Evolutionary conservation across 2,797 vertebrate genomes (phyloP).

Genomic region (Coregonus sp.): DNA sequence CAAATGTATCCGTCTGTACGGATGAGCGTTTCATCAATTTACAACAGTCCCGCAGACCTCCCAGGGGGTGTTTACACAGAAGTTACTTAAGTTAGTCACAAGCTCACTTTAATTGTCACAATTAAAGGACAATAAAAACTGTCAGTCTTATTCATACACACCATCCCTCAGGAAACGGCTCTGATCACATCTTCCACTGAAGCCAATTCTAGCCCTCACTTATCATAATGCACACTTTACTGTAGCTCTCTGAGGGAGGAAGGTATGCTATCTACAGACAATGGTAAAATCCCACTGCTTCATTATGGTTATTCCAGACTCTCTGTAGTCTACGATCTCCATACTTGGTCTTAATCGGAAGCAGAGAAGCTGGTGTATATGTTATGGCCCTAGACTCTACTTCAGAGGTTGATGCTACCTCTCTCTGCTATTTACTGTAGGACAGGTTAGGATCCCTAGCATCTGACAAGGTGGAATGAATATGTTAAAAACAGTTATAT

Average conservation of each 20-base stretch:
- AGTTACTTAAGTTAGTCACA: conserved; percentile 87
- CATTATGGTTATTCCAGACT: neutral
- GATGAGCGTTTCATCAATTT: conserved; percentile 92
- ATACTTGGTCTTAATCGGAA: neutral
- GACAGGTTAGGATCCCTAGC: neutral
- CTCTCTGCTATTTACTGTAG: neutral
- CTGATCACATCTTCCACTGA: conserved; percentile 31
- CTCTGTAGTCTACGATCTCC: neutral
- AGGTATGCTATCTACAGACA: conserved; percentile 33
- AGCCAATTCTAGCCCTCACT: conserved; percentile 49
- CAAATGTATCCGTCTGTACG: conserved; percentile 90
- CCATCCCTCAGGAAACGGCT: conserved; percentile 49
- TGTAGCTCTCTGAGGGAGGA: conserved; percentile 35
- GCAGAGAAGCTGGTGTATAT: neutral
- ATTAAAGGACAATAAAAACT: conserved; percentile 76
- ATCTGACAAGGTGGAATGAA: neutral
- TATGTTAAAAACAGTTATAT: neutral
- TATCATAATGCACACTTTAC: conserved; percentile 31
- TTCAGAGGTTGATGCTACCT: neutral
- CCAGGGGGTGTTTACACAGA: conserved; percentile 87
- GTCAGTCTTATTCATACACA: conserved; percentile 60
- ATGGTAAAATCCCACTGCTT: conserved; percentile 25
- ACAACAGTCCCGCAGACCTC: conserved; percentile 82
- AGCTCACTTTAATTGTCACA: conserved; percentile 92
- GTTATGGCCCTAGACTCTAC: neutral